phyloP scores from a whole-genome alignment of 2,888 invertebrate genomes.

The Ganaspis brasiliensis region DNA sequence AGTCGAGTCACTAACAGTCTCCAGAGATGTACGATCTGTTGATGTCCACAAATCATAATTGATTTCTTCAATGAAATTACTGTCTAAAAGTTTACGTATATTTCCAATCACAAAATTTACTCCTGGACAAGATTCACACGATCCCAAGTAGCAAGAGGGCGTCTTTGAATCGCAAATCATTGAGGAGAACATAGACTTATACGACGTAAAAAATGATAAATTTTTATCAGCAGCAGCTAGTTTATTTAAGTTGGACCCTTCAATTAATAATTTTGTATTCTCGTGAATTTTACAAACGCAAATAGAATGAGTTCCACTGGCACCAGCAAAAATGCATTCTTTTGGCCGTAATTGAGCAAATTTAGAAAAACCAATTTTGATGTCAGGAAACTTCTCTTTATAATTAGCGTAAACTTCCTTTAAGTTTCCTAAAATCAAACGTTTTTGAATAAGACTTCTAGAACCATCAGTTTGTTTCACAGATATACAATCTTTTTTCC shows the following conservation, averaged over 20 bases:
- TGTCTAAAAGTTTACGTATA: constrained; percentile 1
- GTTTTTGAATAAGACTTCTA: neutral
- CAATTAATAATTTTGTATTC: constrained; percentile 23
- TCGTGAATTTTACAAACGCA: constrained; percentile 14
- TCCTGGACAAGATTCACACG: constrained; percentile 3
- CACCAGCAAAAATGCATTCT: too few species aligned
- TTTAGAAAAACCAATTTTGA: too few species aligned
- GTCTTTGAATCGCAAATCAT: constrained; percentile 3
- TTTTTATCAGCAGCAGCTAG: constrained; percentile 4
- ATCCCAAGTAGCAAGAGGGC: neutral
- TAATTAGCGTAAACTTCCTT: too few species aligned
- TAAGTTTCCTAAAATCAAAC: too few species aligned
- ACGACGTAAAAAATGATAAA: neutral
- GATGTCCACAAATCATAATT: constrained; percentile 13
- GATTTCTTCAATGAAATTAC: neutral
- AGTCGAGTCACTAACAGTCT: neutral
- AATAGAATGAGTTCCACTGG: neutral
- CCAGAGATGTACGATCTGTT: constrained; percentile 21
- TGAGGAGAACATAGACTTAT: constrained; percentile 30
- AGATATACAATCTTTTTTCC: neutral
- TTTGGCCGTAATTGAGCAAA: too few species aligned
- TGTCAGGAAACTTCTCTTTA: too few species aligned
- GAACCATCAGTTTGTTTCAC: neutral
- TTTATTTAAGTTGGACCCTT: constrained; percentile 11
- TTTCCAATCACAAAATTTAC: constrained; percentile 5